These are phyloP conservation scores for Irena cyanogastra DNA, from an alignment of 2,113 vertebrate genomes.

Conservation along the genomic window DNA sequence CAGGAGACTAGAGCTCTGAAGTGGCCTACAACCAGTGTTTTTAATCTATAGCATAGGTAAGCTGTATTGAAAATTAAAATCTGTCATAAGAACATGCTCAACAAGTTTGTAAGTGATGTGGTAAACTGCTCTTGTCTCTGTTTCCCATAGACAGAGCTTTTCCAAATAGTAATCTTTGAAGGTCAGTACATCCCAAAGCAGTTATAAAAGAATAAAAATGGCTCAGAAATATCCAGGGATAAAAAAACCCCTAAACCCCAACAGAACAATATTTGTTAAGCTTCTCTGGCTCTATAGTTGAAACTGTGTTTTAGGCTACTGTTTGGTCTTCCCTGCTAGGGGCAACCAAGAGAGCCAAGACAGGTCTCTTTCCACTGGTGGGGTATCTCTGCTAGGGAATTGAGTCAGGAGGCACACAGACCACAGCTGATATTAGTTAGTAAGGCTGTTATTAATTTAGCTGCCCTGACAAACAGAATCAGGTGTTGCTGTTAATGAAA, in stretches of 20 bases:
- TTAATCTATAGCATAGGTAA: not conserved
- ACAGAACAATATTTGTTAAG: not conserved
- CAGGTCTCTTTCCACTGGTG: not conserved
- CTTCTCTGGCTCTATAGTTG: not conserved
- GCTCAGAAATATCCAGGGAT: not conserved
- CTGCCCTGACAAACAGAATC: not conserved
- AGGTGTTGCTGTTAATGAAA: not conserved
- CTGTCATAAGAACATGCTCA: not conserved
- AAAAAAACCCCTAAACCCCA: not conserved
- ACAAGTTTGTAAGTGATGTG: not conserved
- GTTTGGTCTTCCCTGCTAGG: not conserved
- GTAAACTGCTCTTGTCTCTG: not conserved
- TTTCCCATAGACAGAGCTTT: not conserved
- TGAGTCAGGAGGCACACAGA: not conserved
- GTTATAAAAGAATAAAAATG: not conserved
- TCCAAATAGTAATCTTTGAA: not conserved
- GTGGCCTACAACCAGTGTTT: not conserved
- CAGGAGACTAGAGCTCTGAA: not conserved
- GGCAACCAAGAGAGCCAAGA: not conserved
- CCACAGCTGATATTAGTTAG: not conserved
- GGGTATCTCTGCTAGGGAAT: not conserved
- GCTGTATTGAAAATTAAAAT: not conserved
- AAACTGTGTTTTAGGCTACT: not conserved
- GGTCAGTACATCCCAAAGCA: not conserved
- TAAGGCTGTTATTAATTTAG: not conserved